phyloP scores from a whole-genome alignment of 2,113 vertebrate genomes.

The Cyphomyrus plagiostoma region DNA sequence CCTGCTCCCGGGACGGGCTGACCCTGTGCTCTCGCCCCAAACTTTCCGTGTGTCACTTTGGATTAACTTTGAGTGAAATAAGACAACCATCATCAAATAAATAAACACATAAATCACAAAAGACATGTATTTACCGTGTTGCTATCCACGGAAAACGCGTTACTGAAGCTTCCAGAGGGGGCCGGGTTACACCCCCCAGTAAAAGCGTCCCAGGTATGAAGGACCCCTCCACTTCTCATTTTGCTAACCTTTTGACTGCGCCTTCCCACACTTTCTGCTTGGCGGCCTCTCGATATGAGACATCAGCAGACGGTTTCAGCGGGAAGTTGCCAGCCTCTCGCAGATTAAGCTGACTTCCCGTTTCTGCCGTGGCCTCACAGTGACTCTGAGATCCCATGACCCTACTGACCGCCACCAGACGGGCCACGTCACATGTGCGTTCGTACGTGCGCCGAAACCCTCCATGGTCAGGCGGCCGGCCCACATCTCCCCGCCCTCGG shows the following conservation, averaged over 20 bases:
- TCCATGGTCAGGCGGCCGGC: neutral
- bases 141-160: neutral
- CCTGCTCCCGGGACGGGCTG: neutral
- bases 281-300: slow-evolving; percentile 49
- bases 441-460: neutral
- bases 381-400: slow-evolving; percentile 52
- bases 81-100: too few relatives aligned
- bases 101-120: neutral
- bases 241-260: neutral
- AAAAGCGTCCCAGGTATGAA: neutral
- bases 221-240: neutral
- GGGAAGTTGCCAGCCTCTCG: slow-evolving; percentile 68
- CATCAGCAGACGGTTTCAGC: slow-evolving; percentile 46
- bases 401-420: slow-evolving; percentile 43
- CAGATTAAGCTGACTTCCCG: slow-evolving; percentile 67
- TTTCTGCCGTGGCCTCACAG: slow-evolving; percentile 51
- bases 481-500: slow-evolving; percentile 38
- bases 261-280: neutral
- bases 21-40: neutral
- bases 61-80: neutral
- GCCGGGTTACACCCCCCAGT: neutral
- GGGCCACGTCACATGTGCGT: slow-evolving; percentile 30
- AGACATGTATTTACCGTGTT: neutral
- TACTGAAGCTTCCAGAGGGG: neutral
- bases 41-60: neutral